Conservation (phyloP, 2,888 invertebrate genomes). For the Morpho helenor region DNA sequence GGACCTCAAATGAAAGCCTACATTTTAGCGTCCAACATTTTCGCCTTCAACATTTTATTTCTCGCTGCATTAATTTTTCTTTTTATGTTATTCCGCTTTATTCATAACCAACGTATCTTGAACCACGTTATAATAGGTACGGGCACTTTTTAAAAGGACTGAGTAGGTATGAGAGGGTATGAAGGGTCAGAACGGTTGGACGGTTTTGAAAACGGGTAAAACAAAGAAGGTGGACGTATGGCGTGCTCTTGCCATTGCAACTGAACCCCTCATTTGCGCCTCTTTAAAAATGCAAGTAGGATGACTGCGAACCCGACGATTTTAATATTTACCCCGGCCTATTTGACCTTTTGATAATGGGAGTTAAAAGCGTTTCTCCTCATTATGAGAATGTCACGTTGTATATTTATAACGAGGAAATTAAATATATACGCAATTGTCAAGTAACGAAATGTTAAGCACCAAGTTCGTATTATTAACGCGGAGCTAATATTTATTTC, state of each 20-base stretch:
- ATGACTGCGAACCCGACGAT: conserved; percentile 47
- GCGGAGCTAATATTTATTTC: background rate
- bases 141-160: conserved; percentile 19
- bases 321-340: conserved; percentile 44
- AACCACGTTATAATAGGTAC: conserved; percentile 35
- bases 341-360: conserved; percentile 33
- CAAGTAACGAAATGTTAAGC: no score
- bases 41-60: conserved; percentile 51
- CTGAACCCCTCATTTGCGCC: conserved; percentile 61
- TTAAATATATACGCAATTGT: no score
- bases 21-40: conserved; percentile 52
- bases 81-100: conserved; percentile 65
- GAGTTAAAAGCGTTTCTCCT: conserved; percentile 24
- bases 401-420: no score
- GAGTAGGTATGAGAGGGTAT: conserved; percentile 18
- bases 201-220: conserved; percentile 45
- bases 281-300: conserved; percentile 64
- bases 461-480: background rate
- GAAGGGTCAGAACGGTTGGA: conserved; percentile 38
- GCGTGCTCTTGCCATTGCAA: conserved; percentile 47
- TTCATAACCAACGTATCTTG: conserved; percentile 34
- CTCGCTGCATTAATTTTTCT: conserved; percentile 63
- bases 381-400: conserved; percentile 16
- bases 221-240: conserved; percentile 54
- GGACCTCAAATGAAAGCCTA: conserved; percentile 31